Conservation (phyloP, 2,888 invertebrate genomes). For the Acleris literana region DNA sequence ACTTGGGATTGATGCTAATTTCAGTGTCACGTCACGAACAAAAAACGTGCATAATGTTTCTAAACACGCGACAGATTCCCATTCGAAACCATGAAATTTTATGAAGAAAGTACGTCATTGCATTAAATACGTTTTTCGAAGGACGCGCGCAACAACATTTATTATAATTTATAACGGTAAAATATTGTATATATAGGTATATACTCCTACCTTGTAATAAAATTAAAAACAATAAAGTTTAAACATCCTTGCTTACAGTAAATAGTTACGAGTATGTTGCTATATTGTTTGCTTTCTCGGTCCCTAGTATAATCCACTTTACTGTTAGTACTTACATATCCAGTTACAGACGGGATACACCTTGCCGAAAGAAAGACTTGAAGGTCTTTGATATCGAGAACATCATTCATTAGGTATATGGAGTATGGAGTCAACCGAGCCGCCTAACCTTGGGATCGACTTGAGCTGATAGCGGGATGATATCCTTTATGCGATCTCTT, state of each 20-base stretch:
- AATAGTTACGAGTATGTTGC: too few relatives aligned
- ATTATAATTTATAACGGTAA: too few relatives aligned
- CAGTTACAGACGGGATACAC: too few relatives aligned
- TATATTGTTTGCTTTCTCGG: too few relatives aligned
- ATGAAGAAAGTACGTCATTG: not conserved
- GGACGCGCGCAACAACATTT: too few relatives aligned
- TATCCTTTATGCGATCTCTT: slow-evolving; percentile 11
- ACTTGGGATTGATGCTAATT: slow-evolving; percentile 26
- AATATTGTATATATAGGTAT: too few relatives aligned
- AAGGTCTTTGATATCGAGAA: not conserved
- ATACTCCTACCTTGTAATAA: too few relatives aligned
- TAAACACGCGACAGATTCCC: slow-evolving; percentile 20
- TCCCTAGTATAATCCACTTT: too few relatives aligned
- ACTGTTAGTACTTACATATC: too few relatives aligned
- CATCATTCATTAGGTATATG: slow-evolving; percentile 6
- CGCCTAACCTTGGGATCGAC: slow-evolving; percentile 21
- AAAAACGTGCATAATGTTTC: slow-evolving; percentile 19
- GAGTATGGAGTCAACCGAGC: slow-evolving; percentile 9
- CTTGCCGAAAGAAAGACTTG: too few relatives aligned
- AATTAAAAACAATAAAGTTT: too few relatives aligned
- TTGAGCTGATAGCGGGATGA: slow-evolving; percentile 17
- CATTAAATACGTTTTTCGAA: not conserved
- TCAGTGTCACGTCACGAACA: slow-evolving; percentile 23
- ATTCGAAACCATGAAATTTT: not conserved
- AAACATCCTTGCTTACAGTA: too few relatives aligned